Conservation (phyloP, 2,888 invertebrate species). For the Chironomus tentans region DNA sequence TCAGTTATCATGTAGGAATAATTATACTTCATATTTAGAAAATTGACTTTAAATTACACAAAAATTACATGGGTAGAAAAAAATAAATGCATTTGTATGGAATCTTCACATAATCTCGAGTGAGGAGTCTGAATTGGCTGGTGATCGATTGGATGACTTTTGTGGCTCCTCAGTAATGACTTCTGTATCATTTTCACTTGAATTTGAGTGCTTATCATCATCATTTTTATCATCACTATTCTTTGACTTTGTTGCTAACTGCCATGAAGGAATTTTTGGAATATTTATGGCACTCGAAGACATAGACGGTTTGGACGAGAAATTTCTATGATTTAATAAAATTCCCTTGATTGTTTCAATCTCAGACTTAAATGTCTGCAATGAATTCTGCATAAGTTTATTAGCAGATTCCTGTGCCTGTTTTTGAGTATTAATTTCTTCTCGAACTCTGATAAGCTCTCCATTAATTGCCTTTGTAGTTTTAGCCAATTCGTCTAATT, state of each 20-base stretch:
- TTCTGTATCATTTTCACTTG: slow-evolving; percentile 19
- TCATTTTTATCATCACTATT: neutral
- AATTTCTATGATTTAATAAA: slow-evolving; percentile 67
- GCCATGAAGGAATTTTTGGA: slow-evolving; percentile 34
- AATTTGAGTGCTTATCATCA: slow-evolving; percentile 3
- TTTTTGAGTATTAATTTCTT: slow-evolving; percentile 44
- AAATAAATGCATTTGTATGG: neutral
- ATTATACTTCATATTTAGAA: too few species aligned
- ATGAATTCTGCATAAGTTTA: slow-evolving; percentile 47
- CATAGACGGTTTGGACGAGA: slow-evolving; percentile 35
- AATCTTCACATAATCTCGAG: slow-evolving; percentile 10
- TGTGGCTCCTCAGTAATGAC: neutral
- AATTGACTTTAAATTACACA: too few species aligned
- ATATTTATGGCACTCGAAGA: neutral
- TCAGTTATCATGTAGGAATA: too few species aligned
- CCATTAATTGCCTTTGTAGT: slow-evolving; percentile 37
- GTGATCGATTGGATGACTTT: neutral
- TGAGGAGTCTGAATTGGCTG: neutral
- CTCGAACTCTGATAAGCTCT: slow-evolving; percentile 55
- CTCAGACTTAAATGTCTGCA: slow-evolving; percentile 58
- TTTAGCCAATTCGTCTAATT: slow-evolving; percentile 57
- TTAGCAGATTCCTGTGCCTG: slow-evolving; percentile 37
- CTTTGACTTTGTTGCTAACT: neutral
- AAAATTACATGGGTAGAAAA: neutral
- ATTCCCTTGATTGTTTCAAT: slow-evolving; percentile 64